Percentiles rank a stretch among this genome's conserved stretches.
Evolutionary conservation across 2,797 vertebrate species (phyloP).

Genomic region (Spinus olivaceus): DNA sequence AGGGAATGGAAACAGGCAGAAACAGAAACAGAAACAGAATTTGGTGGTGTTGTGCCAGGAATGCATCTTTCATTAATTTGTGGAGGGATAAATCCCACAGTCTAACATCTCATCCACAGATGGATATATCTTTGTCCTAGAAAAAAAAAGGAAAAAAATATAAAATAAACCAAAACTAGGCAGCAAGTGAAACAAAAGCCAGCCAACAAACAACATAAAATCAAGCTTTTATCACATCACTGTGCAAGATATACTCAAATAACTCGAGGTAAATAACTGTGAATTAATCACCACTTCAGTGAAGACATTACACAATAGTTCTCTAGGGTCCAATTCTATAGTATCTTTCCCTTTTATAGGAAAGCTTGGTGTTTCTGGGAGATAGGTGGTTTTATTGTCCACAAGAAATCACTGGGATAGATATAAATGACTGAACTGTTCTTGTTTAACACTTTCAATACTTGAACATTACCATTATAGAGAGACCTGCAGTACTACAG

Average conservation of each 20-base stretch:
- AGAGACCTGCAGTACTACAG: background rate
- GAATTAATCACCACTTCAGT: slow-evolving; percentile 30
- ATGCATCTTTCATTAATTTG: background rate
- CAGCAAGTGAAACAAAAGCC: background rate
- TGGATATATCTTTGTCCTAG: background rate
- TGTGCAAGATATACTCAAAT: background rate
- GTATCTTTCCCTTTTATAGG: background rate
- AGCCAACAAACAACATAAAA: background rate
- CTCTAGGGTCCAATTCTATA: background rate
- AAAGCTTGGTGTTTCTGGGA: background rate
- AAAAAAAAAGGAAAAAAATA: background rate
- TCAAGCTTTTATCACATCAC: background rate
- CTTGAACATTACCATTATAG: background rate
- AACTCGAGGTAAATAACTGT: background rate
- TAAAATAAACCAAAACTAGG: background rate
- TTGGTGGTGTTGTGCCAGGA: background rate
- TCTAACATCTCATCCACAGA: background rate
- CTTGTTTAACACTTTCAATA: background rate
- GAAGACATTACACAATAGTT: background rate
- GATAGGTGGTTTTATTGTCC: background rate
- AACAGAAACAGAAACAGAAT: background rate
- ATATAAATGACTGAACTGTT: background rate
- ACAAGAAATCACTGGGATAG: background rate
- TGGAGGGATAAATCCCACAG: background rate
- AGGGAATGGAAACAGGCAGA: background rate